Evolutionary conservation across 2,113 vertebrate genomes (phyloP).

Genomic region (Oryzias woworae): DNA sequence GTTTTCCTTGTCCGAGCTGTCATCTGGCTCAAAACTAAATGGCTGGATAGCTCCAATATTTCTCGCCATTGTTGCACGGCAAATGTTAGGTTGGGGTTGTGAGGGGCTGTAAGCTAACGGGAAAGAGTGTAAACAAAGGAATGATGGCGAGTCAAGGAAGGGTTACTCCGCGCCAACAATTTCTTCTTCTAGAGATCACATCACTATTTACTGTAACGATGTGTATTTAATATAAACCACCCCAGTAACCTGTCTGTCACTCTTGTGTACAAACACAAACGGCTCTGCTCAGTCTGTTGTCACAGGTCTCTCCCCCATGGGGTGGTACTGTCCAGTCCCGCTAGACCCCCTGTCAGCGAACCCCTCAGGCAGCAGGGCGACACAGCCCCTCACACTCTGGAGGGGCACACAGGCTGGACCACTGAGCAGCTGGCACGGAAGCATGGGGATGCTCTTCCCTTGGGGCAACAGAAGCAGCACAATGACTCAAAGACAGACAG

Average conservation of each 20-base stretch:
- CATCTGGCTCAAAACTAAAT: too few species aligned
- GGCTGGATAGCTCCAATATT: too few species aligned
- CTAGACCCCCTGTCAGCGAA: conserved; percentile 69
- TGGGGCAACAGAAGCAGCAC: conserved; percentile 50
- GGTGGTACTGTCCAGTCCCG: conserved; percentile 64
- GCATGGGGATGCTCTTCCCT: conserved; percentile 61
- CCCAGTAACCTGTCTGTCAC: conserved; percentile 43
- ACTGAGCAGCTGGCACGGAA: conserved; percentile 73
- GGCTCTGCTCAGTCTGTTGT: conserved; percentile 51
- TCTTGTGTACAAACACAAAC: conserved; percentile 30
- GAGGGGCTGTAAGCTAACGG: too few species aligned
- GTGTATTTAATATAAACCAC: background rate
- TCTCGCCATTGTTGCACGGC: too few species aligned
- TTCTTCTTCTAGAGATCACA: background rate
- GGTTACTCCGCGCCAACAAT: too few species aligned
- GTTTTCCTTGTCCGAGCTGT: too few species aligned
- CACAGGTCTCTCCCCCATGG: conserved; percentile 58
- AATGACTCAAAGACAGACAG: conserved; percentile 71
- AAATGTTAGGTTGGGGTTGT: too few species aligned
- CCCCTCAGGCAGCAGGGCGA: conserved; percentile 64
- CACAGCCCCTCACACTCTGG: conserved; percentile 59
- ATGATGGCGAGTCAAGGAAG: too few species aligned
- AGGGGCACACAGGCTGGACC: conserved; percentile 66
- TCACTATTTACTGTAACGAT: background rate
- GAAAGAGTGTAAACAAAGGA: too few species aligned